Evolutionary conservation across 2,797 vertebrate species (phyloP), one percentile per base, ranked within the genome.

Genomic region (Coracias cyanogaster): DNA sequence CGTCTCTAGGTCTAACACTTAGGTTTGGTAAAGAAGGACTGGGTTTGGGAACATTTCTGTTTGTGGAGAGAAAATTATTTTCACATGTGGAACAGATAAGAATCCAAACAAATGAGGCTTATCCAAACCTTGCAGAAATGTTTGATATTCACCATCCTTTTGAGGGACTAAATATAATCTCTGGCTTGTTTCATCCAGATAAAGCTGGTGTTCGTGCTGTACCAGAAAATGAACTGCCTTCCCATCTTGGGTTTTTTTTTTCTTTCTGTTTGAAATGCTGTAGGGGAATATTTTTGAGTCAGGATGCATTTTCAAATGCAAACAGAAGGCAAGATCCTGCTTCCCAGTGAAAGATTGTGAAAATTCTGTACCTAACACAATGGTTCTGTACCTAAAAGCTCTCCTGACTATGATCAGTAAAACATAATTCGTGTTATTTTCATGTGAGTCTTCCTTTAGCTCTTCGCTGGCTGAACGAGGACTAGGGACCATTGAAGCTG

Each of bases 101-200:
- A 94, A 87, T 91, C 74, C 86, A 95, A 95, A 95, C 71, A 95
- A 91, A 82, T 0, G 11, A 71, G 70, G 21, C 33, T 91, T 82
- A 93, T 86, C 82, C 86, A 94, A 92, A 94, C 57, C 86, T 91
- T 81, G 65, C 48, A 87, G 86, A 87, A 96, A 83, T 72, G 54
- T 89, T 93, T 91, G 84, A 91, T 96, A 74, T 65, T 92, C 79
- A 58, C 92, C 28, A 52, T 87, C 69, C 76, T 93, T 93, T 87
- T 65, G 89, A 78, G 79, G 78, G 67, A 80, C 89, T 94, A 85
- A 71, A 92, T 79, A 93, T 94, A 90, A 90, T 94, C 92, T 93
- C 95, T 95, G 74, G 60, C 12, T 92, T 93, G 35, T 92, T 94
- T 93, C 86, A 96, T 89, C 73, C 90, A 77, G 89, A 93, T 94